phyloP scores from a whole-genome alignment of 2,113 vertebrate species.

The Cephalopholis sonnerati region DNA sequence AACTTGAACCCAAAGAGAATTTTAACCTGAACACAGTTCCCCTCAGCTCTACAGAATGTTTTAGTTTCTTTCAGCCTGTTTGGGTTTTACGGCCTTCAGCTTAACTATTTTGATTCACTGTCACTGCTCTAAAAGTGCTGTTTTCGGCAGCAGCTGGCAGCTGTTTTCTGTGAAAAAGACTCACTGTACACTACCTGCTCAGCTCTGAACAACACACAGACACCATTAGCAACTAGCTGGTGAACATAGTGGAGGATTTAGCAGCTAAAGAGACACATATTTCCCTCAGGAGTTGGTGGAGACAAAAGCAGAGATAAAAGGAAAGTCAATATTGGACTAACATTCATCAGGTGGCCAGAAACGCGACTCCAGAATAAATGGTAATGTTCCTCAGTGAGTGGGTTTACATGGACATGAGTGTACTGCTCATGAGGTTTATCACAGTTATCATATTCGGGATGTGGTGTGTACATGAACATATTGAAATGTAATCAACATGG shows the following conservation, averaged over 20 bases:
- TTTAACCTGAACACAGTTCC: neutral
- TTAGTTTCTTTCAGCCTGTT: neutral
- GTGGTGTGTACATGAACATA: no score
- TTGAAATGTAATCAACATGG: no score
- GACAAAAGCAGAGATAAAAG: neutral
- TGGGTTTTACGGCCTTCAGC: neutral
- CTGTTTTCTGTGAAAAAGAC: slow-evolving; percentile 3
- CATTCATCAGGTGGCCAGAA: neutral
- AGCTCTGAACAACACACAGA: neutral
- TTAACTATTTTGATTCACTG: neutral
- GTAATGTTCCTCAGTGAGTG: neutral
- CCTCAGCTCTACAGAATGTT: neutral
- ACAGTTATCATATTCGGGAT: no score
- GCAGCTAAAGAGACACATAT: neutral
- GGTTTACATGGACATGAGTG: no score
- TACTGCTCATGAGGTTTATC: no score
- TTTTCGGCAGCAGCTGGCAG: neutral
- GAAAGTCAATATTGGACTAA: neutral
- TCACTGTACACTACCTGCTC: neutral
- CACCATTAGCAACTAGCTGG: neutral
- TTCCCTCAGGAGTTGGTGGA: neutral
- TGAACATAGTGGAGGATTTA: slow-evolving; percentile 1
- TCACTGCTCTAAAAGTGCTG: neutral
- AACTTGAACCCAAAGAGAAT: neutral
- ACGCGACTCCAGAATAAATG: neutral